Percentiles rank a stretch among this genome's conserved stretches.
phyloP scores from a whole-genome alignment of 2,797 vertebrate genomes.

The Neosalanx taihuensis region DNA sequence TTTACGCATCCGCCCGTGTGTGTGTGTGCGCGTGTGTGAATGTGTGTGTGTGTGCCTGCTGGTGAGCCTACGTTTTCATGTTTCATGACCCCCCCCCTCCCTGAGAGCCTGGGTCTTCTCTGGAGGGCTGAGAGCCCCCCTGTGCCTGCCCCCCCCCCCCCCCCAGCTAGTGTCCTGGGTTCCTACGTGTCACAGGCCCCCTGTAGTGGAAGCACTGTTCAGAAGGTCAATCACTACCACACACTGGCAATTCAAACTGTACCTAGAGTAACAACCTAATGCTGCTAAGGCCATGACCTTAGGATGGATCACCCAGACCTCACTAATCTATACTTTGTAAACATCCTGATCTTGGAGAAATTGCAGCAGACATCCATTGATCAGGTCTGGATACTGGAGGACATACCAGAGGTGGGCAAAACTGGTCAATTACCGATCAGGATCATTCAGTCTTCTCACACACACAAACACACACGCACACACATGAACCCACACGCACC shows the following conservation, averaged over 20 bases:
- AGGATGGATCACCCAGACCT: neutral
- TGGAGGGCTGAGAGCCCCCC: too few species aligned
- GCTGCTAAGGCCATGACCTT: neutral
- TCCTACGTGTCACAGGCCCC: neutral
- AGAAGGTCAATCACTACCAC: too few species aligned
- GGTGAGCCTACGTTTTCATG: too few species aligned
- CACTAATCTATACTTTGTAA: neutral
- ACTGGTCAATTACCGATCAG: neutral
- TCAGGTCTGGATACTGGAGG: neutral
- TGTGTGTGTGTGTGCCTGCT: neutral
- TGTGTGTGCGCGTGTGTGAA: neutral
- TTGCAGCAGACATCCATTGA: slow-evolving; percentile 6
- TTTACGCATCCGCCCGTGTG: neutral
- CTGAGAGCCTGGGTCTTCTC: neutral
- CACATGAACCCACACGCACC: neutral
- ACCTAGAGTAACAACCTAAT: neutral
- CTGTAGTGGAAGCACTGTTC: too few species aligned
- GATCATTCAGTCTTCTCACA: too few species aligned
- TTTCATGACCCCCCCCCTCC: too few species aligned
- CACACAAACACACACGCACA: neutral
- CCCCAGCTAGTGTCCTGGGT: neutral
- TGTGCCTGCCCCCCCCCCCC: too few species aligned
- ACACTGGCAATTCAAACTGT: neutral
- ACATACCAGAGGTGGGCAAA: neutral
- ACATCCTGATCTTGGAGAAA: neutral